These are phyloP conservation scores for Tangara arthus DNA, from an alignment of 2,797 vertebrate species.

Conservation along the genomic window DNA sequence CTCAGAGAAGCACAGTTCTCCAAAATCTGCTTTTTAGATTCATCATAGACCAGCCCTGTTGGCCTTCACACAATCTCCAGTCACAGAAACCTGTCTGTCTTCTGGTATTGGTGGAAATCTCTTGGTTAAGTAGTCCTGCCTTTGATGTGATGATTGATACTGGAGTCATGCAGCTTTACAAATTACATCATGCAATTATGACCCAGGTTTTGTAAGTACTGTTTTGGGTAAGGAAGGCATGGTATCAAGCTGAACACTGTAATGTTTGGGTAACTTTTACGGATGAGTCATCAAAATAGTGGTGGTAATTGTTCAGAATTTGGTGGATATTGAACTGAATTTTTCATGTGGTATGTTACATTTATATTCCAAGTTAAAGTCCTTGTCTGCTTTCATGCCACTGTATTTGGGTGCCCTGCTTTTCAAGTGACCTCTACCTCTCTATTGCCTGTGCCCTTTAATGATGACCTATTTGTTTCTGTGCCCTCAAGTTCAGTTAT, in stretches of 20 bases:
- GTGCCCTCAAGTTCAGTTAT: neutral
- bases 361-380: neutral
- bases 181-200: neutral
- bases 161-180: neutral
- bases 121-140: neutral
- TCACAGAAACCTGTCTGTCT: neutral
- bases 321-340: neutral
- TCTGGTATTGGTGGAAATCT: neutral
- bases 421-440: neutral
- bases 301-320: neutral
- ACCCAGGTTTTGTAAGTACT: neutral
- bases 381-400: neutral
- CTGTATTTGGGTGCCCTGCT: neutral
- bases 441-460: neutral
- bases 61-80: neutral
- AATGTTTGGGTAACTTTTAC: neutral
- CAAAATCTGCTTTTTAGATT: neutral
- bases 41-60: neutral
- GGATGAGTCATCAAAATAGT: neutral
- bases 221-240: neutral
- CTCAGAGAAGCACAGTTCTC: neutral
- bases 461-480: neutral
- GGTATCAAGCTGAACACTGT: neutral
- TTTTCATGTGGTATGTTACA: neutral
- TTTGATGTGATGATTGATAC: neutral